Evolutionary conservation across 2,888 invertebrate species (phyloP), one percentile per base, ranked within the genome.

Genomic region (Axea sp.): DNA sequence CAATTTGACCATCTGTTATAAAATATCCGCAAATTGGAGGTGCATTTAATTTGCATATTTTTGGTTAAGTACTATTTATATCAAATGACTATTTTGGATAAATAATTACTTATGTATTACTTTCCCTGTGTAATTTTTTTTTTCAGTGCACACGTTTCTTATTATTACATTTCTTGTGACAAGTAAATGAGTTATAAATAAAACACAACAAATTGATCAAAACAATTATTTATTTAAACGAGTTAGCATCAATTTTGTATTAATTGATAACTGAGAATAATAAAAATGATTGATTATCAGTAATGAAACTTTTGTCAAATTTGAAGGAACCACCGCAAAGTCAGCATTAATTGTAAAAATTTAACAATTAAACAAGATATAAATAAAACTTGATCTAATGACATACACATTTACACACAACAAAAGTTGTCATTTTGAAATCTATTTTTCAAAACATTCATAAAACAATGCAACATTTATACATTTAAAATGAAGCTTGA

Each of bases 221-320:
- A n/a, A n/a, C n/a, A n/a, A n/a, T 31, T 41, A 41, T 47, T 59
- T 59, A 59, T 59, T 59, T 24, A 45, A 59, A 59, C 59, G 47
- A 47, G 33, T 45, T 26, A 59, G 45, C 59, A 37, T 37, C 28
- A 28, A 45, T 19, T 35, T 37, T 9, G 14, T 9, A 6, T 4
- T 14, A 12, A 22, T 33, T 45, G n/a, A 30, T n/a, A 7, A n/a
- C 3, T n/a, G 28, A 12, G 37, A 35, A 15, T 19, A 26, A 49
- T n/a, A 19, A 3, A 22, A 9, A 9, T 0, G n/a, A 24, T 19
- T 14, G n/a, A 22, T 12, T 31, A 30, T 19, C 19, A 4, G 19
- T 1, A 17, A 19, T 8, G 5, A 22, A 37, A 39, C 22, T 15
- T 19, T 39, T 22, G 8, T 24, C 11, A 0, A 31, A 33, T 57